These are phyloP conservation scores for Rhopalosiphum padi DNA, from an alignment of 1,140 invertebrate genomes.

Conservation along the genomic window DNA sequence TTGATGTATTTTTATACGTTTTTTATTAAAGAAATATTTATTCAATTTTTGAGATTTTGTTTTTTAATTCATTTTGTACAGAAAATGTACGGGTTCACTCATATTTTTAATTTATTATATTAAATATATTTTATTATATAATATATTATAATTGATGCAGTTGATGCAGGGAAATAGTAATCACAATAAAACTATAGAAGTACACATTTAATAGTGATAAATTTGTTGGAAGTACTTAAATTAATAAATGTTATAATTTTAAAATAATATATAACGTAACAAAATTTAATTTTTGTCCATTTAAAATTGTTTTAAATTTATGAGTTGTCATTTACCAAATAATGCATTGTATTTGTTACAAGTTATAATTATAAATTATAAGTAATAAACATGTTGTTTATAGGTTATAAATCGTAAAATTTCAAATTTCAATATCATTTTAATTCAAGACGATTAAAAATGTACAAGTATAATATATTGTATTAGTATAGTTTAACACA, in stretches of 20 bases:
- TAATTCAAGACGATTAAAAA: not conserved
- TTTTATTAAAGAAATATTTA: slow-evolving; percentile 33
- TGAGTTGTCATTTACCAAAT: not conserved
- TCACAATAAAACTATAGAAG: too few relatives aligned
- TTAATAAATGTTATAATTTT: not conserved
- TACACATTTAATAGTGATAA: too few relatives aligned
- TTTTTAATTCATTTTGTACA: not conserved
- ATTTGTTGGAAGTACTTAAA: too few relatives aligned
- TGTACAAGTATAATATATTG: not conserved
- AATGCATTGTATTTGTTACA: not conserved
- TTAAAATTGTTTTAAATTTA: not conserved
- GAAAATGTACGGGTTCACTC: not conserved
- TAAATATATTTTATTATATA: not conserved
- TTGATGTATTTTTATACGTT: slow-evolving; percentile 13
- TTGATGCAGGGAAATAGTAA: too few relatives aligned
- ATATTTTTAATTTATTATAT: not conserved
- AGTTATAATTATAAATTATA: not conserved
- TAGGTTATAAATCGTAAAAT: not conserved
- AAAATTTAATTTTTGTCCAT: not conserved
- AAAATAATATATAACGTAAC: not conserved
- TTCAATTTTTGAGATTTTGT: not conserved
- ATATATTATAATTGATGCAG: too few relatives aligned
- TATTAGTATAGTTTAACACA: not conserved
- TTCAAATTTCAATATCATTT: not conserved
- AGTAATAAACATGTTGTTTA: not conserved